Percentiles rank a stretch among this genome's conserved stretches.
Evolutionary conservation across 2,888 invertebrate genomes (phyloP).

Genomic region (Strigamia transsilvanica): DNA sequence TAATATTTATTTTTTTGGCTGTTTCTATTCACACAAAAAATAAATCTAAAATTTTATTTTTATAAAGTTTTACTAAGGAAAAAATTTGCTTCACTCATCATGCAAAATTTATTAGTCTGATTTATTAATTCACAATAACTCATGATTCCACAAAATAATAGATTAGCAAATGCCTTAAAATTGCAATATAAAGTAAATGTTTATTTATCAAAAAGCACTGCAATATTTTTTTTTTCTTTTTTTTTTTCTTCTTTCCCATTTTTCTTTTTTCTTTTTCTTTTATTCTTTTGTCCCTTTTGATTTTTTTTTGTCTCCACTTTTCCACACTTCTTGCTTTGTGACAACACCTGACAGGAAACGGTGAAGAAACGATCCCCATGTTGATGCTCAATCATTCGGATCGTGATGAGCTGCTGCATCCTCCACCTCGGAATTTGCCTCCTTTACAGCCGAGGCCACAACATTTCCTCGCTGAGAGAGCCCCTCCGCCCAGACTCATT

Average conservation of each 20-base stretch:
- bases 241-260: background rate
- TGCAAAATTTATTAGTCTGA: background rate
- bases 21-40: background rate
- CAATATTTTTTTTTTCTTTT: background rate
- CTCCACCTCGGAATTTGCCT: conserved; percentile 54
- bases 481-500: conserved; percentile 55
- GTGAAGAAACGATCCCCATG: conserved; percentile 57
- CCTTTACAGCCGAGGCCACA: conserved; percentile 54
- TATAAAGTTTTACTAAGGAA: too few species aligned
- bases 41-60: too few species aligned
- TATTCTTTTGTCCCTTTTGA: conserved; percentile 24
- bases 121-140: too few species aligned
- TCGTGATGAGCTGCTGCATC: conserved; percentile 54
- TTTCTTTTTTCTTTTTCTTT: background rate
- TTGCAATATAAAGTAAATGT: background rate
- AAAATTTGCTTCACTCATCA: background rate
- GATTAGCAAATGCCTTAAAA: conserved; percentile 18
- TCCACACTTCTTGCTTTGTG: conserved; percentile 38
- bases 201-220: conserved; percentile 30
- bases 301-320: conserved; percentile 44
- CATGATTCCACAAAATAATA: background rate
- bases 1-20: background rate
- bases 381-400: conserved; percentile 57
- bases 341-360: conserved; percentile 54
- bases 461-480: conserved; percentile 53